Evolutionary conservation across 2,113 vertebrate genomes (phyloP), one percentile per base, ranked within the genome.

Genomic region (Gallinago paraguaiae): DNA sequence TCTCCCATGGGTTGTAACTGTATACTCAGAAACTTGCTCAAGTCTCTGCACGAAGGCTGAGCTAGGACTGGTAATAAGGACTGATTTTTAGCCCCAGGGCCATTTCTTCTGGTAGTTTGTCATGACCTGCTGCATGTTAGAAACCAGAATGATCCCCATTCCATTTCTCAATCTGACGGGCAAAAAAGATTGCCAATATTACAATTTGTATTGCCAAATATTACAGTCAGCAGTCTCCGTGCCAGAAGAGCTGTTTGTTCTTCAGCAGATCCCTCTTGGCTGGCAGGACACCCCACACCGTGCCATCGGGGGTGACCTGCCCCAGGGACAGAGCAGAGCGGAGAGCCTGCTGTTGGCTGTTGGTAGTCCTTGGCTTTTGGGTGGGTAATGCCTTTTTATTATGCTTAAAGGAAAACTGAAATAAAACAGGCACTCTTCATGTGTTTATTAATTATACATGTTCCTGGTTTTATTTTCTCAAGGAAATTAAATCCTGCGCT

Each of bases 231-330:
- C 74, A 72, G 71, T 75, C 80, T 86, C 0, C 0, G 41, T 80
- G 89, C 61, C 93, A 95, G 83, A 30, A 79, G 30, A 43, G 39
- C 43, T 78, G 30, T 76, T 92, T 75, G 22, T 75, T 93, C 69
- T 56, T 59, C 43, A 65, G 77, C 57, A 91, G 56, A 39, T 37
- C n/a, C 27, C 35, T 24, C 43, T 39, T n/a, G n/a, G 16, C 64
- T 84, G 81, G 48, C 50, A 63, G 61, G 2, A 3, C 2, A 3
- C 45, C 2, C 2, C 2, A 6, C 46, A 17, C 43, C 2, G 0
- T 70, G 19, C 43, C 41, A 12, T 56, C 4, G 0, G 23, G 7
- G 2, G 25, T 51, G 56, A 81, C 92, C 41, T 84, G 74, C 50
- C n/a, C 33, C 1, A 4, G 41, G 17, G 76, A 83, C 43, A 50